Evolutionary conservation across 2,113 vertebrate species (phyloP), one percentile per base, ranked within the genome.

Genomic region (Archilochus colubris): DNA sequence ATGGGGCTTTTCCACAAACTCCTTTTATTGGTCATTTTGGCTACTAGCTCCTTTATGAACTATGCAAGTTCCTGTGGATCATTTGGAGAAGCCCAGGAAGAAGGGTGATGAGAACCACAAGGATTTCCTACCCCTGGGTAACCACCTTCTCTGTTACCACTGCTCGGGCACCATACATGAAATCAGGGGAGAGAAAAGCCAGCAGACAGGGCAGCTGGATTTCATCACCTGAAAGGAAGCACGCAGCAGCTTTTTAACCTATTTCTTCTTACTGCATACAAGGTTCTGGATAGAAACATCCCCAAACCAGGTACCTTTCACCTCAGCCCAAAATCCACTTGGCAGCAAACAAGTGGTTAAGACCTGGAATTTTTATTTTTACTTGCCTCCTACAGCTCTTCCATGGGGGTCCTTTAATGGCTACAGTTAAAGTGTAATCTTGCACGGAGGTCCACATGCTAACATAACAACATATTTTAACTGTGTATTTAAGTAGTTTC

Each of bases 11-110:
- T 86, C 94, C 86, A 95, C 92, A 91, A 95, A 25, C 86, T 82
- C 66, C 62, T 88, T 95, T 95, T 95, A 94, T 91, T 93, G 93
- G 93, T 96, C 94, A 94, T 68, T 95, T 95, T 96, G 93, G 91
- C 93, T 94, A 94, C 64, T 94, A 22, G 2, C 51, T 91, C 87
- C 67, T 93, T 97, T 96, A 94, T 89, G 89, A 95, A 94, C 95
- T 95, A 55, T 82, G 91, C 46, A 15, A 79, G 66, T 72, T 93
- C 80, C 90, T 1, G 88, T 1, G 44, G 61, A 94, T 88, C 80
- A 90, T 28, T 80, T 95, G 93, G 90, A 82, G 81, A 78, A 95
- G 67, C 46, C 25, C 11, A 68, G 44, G 57, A 82, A 72, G 53
- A 72, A 1, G 3, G 59, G 20, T 0, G 5, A 73, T 9, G 50